Percentiles rank a stretch among this genome's conserved stretches.
Evolutionary conservation across 2,113 vertebrate species (phyloP).

Genomic region (Cynoglossus semilaevis): DNA sequence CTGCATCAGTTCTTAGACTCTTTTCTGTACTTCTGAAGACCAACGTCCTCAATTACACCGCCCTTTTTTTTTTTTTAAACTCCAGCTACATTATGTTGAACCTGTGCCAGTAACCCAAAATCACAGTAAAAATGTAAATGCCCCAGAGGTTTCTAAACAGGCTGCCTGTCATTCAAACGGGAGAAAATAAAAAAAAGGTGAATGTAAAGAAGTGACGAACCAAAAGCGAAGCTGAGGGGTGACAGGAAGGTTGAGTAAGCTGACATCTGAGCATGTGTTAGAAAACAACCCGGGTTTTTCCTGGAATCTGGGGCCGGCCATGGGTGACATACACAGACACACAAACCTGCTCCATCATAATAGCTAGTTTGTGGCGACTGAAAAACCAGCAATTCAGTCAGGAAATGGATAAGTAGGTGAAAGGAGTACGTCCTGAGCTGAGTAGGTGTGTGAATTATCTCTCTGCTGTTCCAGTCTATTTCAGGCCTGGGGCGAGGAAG

Average conservation of each 20-base stretch:
- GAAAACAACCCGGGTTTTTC: slow-evolving; percentile 39
- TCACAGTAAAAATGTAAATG: slow-evolving; percentile 5
- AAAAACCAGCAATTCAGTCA: slow-evolving; percentile 48
- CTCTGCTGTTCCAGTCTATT: slow-evolving; percentile 44
- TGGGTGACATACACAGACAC: slow-evolving; percentile 43
- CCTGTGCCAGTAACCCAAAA: slow-evolving; percentile 18
- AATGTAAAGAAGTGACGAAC: slow-evolving; percentile 18
- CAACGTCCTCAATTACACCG: slow-evolving; percentile 15
- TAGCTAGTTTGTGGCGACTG: slow-evolving; percentile 48
- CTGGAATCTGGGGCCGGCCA: slow-evolving; percentile 38
- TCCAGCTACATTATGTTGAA: slow-evolving; percentile 6
- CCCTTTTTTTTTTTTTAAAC: slow-evolving; percentile 4
- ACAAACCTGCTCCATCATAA: slow-evolving; percentile 43
- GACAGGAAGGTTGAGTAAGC: slow-evolving; percentile 25
- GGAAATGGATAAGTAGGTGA: slow-evolving; percentile 55
- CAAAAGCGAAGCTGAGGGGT: slow-evolving; percentile 18
- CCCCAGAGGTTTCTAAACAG: slow-evolving; percentile 22
- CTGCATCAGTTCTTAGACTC: neutral
- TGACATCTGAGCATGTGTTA: slow-evolving; percentile 52
- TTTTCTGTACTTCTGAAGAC: slow-evolving; percentile 20
- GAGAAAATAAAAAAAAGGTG: slow-evolving; percentile 14
- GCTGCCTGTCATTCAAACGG: slow-evolving; percentile 20
- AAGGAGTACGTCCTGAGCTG: slow-evolving; percentile 26
- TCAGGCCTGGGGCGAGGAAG: slow-evolving; percentile 11
- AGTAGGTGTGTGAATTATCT: slow-evolving; percentile 47